Evolutionary conservation across 2,888 invertebrate species (phyloP).

Genomic region (Ellobium chinense): DNA sequence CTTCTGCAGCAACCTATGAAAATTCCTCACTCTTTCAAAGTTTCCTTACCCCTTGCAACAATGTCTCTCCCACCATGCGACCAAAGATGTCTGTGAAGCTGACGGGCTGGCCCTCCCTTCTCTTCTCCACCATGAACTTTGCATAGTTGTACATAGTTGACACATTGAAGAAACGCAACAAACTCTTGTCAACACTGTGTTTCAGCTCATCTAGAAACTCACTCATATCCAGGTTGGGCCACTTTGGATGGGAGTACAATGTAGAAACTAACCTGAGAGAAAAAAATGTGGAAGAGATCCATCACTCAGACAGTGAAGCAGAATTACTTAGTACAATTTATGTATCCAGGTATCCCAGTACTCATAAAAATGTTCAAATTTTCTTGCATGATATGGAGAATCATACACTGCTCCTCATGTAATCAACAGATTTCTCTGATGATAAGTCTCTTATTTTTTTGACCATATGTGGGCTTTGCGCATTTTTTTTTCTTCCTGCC

Average conservation of each 20-base stretch:
- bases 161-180: conserved; percentile 75
- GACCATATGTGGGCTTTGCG: too few relatives aligned
- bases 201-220: conserved; percentile 71
- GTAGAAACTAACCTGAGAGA: conserved; percentile 79
- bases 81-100: conserved; percentile 81
- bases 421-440: too few relatives aligned
- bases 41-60: conserved; percentile 77
- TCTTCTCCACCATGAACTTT: conserved; percentile 75
- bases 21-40: not conserved
- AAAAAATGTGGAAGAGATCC: not conserved
- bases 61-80: conserved; percentile 79
- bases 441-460: too few relatives aligned
- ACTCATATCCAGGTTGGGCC: conserved; percentile 77
- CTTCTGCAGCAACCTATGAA: not conserved
- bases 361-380: too few relatives aligned
- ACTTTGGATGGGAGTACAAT: conserved; percentile 79
- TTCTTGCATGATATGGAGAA: too few relatives aligned
- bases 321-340: too few relatives aligned
- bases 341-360: too few relatives aligned
- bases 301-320: not conserved
- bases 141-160: conserved; percentile 73
- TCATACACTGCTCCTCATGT: too few relatives aligned
- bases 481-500: too few relatives aligned
- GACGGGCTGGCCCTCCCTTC: conserved; percentile 79
- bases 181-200: conserved; percentile 75